Percentiles rank a stretch among this genome's conserved stretches.
These are phyloP conservation scores for Drosophila kanapiae DNA, from an alignment of 1,140 invertebrate species.

Conservation along the genomic window DNA sequence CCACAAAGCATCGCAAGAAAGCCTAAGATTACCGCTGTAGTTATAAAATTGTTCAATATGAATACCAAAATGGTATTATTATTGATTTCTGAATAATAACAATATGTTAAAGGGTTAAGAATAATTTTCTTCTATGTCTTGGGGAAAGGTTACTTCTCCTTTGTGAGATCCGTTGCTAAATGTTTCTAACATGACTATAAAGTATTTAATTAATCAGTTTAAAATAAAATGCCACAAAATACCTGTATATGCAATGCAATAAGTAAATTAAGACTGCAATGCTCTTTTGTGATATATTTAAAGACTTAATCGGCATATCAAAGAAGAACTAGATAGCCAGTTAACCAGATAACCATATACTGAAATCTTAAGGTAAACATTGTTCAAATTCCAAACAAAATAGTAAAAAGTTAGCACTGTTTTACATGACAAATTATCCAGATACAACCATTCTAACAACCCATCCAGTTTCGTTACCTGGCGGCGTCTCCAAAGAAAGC, in stretches of 20 bases:
- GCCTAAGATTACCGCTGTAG: no score
- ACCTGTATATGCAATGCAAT: neutral
- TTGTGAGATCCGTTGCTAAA: no score
- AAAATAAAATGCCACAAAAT: neutral
- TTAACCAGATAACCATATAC: no score
- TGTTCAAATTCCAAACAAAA: neutral
- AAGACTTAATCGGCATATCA: slow-evolving; percentile 15
- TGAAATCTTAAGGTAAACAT: slow-evolving; percentile 1
- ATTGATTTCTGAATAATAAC: no score
- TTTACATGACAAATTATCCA: slow-evolving; percentile 21
- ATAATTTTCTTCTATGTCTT: no score
- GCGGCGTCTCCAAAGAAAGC: slow-evolving; percentile 30
- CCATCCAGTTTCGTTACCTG: slow-evolving; percentile 16
- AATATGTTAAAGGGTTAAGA: no score
- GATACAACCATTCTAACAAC: neutral
- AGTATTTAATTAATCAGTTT: neutral
- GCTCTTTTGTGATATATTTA: neutral
- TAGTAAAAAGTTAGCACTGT: neutral
- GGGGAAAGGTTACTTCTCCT: no score
- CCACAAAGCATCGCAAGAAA: no score
- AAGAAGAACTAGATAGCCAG: neutral
- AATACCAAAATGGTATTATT: no score
- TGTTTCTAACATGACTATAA: no score
- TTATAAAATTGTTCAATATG: no score
- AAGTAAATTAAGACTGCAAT: neutral